Base-by-base conservation (phyloP, 2,888 invertebrate species). In the Anodontia alba region DNA sequence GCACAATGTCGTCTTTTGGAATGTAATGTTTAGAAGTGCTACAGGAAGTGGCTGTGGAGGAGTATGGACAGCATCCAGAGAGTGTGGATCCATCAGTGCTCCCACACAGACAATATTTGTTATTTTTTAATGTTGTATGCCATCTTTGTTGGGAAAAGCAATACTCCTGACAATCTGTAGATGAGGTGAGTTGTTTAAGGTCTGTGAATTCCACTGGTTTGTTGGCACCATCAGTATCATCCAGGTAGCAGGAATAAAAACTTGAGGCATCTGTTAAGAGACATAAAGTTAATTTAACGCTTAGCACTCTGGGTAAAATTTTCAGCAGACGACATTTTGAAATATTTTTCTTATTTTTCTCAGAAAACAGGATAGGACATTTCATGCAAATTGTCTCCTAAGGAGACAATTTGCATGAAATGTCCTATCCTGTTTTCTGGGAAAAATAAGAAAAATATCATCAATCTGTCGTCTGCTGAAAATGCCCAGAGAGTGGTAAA, bases 211-310 rank as follows among this genome's bases (percentile, higher is more conserved):
- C n/a, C 3, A 86, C 70, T 26, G 78, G 72, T 29, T 54, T 33
- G 42, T 57, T 62, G 38, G 31, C 57, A 26, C 72, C 72, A 23
- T 74, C 70, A 7, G 75, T 46, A 17, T 77, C 78, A 33, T 46
- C 38, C 0, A 67, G 74, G 26, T 76, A 75, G 73, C 85, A 85
- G 3, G 80, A 80, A 62, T 51, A 85, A 70, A 85, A 80, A 8
- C 38, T 36, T 17, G 38, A 29, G 29, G 82, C 67, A 15, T 42
- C 82, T 83, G 76, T 17, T 73, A 76, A 8, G 23, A 46, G 31
- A 68, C 26, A 66, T 26, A 26, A 43, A 42, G 67, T 5, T 36
- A 36, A 7, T 42, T 42, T 42, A 42, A 42, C 42, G 8, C 42
- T 42, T 42, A 42, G 42, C 7, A 15, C 8, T 10, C 67, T 3